Evolutionary conservation across 2,113 vertebrate species (phyloP).

Genomic region (Halichoerus grypus): DNA sequence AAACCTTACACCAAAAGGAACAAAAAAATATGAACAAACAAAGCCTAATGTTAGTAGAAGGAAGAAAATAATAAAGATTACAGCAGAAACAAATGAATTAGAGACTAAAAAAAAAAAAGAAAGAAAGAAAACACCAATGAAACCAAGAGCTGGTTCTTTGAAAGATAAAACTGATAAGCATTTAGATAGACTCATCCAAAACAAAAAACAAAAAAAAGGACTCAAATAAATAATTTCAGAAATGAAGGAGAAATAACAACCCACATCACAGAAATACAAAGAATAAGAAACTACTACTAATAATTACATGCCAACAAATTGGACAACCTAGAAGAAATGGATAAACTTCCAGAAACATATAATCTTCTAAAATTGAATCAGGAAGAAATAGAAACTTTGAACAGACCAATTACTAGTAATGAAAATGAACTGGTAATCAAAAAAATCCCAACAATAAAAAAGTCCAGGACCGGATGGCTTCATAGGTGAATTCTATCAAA

Average conservation of each 20-base stretch:
- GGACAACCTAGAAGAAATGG: background rate
- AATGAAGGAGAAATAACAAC: background rate
- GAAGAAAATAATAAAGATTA: background rate
- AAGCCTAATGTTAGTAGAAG: background rate
- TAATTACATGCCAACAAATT: background rate
- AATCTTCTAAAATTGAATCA: background rate
- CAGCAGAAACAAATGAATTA: background rate
- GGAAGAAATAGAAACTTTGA: background rate
- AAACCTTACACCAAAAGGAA: background rate
- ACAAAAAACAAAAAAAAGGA: background rate
- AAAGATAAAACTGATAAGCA: background rate
- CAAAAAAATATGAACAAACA: background rate
- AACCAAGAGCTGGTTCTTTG: background rate
- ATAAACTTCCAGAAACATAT: background rate
- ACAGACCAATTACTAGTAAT: background rate
- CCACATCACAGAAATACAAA: background rate
- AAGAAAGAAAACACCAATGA: background rate
- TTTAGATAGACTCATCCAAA: background rate
- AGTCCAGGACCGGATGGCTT: background rate
- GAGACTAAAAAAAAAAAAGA: background rate
- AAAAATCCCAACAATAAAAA: background rate
- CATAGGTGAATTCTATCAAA: background rate
- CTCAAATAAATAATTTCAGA: background rate
- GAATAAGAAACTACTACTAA: background rate
- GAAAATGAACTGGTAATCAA: background rate